These are phyloP conservation scores for Chironomus riparius DNA, from an alignment of 2,888 invertebrate species.

Conservation along the genomic window DNA sequence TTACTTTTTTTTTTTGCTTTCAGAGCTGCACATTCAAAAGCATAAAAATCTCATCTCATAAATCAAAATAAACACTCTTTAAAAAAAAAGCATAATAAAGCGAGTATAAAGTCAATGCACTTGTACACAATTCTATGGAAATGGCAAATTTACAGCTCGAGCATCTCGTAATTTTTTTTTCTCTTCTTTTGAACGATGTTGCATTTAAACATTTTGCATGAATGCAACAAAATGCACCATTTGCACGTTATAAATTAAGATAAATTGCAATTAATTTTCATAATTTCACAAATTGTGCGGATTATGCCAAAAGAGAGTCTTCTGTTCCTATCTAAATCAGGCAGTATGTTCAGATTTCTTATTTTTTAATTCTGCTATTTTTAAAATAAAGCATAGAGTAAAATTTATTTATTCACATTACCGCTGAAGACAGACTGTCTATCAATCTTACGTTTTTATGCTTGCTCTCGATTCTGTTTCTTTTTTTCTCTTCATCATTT, in stretches of 20 bases:
- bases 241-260: constrained; percentile 23
- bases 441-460: constrained; percentile 8
- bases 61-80: not conserved
- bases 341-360: not conserved
- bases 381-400: not conserved
- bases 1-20: no score
- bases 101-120: not conserved
- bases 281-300: not conserved
- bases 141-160: not conserved
- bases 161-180: no score
- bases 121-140: not conserved
- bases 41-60: not conserved
- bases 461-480: not conserved
- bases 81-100: not conserved
- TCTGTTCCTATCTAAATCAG: not conserved
- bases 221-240: constrained; percentile 19
- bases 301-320: not conserved
- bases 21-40: no score
- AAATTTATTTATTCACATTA: not conserved
- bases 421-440: constrained; percentile 13
- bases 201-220: not conserved
- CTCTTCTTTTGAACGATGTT: not conserved
- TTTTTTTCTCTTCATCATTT: not conserved
- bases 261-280: constrained; percentile 4
- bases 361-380: not conserved